A percentile compares a stretch with the other conserved stretches of the same genome.
Evolutionary conservation across 2,797 vertebrate genomes (phyloP).

Genomic region (Hydrophis major): DNA sequence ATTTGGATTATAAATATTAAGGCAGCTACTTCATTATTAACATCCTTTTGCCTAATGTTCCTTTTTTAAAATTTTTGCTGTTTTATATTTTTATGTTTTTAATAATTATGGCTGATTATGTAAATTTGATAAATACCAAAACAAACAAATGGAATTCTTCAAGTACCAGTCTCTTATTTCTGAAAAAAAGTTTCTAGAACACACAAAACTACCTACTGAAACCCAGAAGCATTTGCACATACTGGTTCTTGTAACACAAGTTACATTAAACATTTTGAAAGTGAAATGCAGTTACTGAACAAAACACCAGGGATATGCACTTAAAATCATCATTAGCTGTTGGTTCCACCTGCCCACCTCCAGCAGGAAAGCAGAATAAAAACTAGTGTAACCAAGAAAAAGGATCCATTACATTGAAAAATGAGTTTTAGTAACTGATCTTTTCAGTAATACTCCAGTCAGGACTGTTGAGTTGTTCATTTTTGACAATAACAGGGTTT

Average conservation of each 20-base stretch:
- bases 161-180: neutral
- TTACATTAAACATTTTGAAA: neutral
- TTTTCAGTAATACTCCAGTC: neutral
- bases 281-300: neutral
- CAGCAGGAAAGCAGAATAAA: neutral
- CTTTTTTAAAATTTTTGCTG: neutral
- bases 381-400: neutral
- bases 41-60: neutral
- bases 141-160: neutral
- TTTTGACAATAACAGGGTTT: neutral
- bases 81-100: neutral
- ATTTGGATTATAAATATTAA: neutral
- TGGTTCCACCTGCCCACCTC: neutral
- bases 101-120: neutral
- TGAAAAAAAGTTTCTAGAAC: neutral
- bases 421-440: neutral
- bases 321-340: neutral
- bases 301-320: neutral
- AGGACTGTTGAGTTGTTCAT: neutral
- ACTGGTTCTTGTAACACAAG: neutral
- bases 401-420: neutral
- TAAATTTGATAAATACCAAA: neutral
- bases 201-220: neutral
- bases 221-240: neutral
- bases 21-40: neutral